These are phyloP conservation scores for Geopemphigus sp. DNA, from an alignment of 1,140 invertebrate genomes.

Conservation along the genomic window DNA sequence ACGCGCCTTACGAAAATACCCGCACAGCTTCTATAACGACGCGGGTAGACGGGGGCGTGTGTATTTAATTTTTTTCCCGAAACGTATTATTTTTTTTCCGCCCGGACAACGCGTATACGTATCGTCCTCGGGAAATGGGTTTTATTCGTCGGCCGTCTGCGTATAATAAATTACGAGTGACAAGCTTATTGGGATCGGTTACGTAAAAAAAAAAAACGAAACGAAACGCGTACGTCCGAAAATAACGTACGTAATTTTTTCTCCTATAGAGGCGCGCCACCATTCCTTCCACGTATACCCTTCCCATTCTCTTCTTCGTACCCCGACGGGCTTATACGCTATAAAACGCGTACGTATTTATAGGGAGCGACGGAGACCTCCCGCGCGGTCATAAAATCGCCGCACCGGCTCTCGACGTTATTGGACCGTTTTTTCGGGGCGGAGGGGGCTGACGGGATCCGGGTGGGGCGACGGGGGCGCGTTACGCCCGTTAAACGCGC, in stretches of 20 bases:
- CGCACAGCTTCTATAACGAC: neutral
- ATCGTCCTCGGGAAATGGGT: neutral
- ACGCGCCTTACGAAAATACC: neutral
- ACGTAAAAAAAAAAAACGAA: neutral
- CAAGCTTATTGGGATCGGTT: neutral
- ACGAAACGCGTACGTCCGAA: neutral
- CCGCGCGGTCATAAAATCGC: constrained; percentile 34
- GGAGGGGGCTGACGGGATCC: neutral
- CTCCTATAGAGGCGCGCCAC: neutral
- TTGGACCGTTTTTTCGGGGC: neutral
- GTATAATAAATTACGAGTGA: neutral
- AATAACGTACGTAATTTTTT: neutral
- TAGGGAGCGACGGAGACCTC: neutral
- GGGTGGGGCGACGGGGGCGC: neutral
- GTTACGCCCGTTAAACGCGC: neutral
- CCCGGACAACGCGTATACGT: neutral
- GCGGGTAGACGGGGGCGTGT: neutral
- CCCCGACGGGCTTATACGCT: too few relatives aligned
- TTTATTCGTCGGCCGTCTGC: neutral
- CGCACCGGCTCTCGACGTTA: neutral
- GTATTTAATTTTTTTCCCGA: neutral
- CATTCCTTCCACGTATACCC: neutral
- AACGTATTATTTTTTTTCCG: neutral
- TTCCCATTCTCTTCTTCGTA: too few relatives aligned
- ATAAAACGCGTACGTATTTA: too few relatives aligned